Percentiles rank a stretch among this genome's conserved stretches.
phyloP scores from a whole-genome alignment of 2,888 invertebrate genomes.

The Tethea ocularis region DNA sequence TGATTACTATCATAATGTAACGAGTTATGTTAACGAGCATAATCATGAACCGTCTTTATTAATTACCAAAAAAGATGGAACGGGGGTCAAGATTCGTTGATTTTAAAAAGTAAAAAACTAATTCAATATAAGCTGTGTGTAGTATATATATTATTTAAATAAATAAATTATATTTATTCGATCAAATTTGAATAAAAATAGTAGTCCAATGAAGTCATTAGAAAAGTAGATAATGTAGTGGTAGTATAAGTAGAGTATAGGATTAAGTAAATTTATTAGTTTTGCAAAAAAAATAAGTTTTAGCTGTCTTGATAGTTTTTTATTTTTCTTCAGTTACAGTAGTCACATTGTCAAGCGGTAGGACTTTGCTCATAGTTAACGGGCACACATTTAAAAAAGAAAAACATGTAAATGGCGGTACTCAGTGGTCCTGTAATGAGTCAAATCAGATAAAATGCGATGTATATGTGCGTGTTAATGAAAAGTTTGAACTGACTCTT shows the following conservation, averaged over 20 bases:
- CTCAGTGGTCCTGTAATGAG: slow-evolving; percentile 66
- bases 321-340: slow-evolving; percentile 60
- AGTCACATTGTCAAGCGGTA: slow-evolving; percentile 62
- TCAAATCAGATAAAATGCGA: slow-evolving; percentile 56
- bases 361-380: slow-evolving; percentile 62
- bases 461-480: slow-evolving; percentile 63
- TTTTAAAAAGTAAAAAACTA: not conserved
- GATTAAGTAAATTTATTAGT: not conserved
- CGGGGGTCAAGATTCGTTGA: not conserved
- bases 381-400: slow-evolving; percentile 67
- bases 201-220: not conserved
- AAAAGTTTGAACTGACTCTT: slow-evolving; percentile 60
- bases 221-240: not conserved
- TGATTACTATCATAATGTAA: slow-evolving; percentile 24
- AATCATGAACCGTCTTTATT: slow-evolving; percentile 38
- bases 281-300: slow-evolving; percentile 2
- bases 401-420: slow-evolving; percentile 46
- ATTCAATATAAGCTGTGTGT: not conserved
- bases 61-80: slow-evolving; percentile 10
- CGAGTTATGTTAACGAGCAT: slow-evolving; percentile 28
- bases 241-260: not conserved
- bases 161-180: not conserved
- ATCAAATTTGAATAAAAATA: not conserved
- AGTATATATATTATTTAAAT: too few species aligned
- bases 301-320: not conserved